A percentile compares a stretch with the other conserved stretches of the same genome.
phyloP scores from a whole-genome alignment of 2,113 vertebrate genomes.

The Xenus cinereus region DNA sequence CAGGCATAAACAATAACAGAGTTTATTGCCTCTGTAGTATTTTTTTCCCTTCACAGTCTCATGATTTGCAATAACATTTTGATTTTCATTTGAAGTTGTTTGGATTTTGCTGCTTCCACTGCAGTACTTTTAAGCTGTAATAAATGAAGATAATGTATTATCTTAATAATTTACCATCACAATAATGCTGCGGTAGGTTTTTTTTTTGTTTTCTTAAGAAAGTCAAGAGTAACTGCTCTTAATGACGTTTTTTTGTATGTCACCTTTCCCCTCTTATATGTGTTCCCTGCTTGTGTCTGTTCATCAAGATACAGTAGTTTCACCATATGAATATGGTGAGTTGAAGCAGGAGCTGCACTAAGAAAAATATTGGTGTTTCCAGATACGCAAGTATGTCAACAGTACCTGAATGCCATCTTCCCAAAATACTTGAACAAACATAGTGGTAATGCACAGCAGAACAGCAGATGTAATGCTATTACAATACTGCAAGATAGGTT shows the following conservation, averaged over 20 bases:
- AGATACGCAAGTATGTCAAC: background rate
- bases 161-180: background rate
- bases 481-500: background rate
- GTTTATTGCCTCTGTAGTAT: constrained; percentile 44
- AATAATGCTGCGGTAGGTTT: background rate
- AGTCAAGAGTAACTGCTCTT: background rate
- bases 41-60: constrained; percentile 53
- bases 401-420: background rate
- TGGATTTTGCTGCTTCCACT: constrained; percentile 25
- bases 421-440: background rate
- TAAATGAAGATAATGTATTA: background rate
- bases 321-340: accelerated
- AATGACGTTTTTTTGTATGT: background rate
- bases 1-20: constrained; percentile 49
- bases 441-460: background rate
- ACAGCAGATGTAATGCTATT: background rate
- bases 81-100: constrained; percentile 43
- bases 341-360: background rate
- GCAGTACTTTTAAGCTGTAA: background rate
- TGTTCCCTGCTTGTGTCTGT: background rate
- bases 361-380: background rate
- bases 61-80: constrained; percentile 47
- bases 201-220: background rate
- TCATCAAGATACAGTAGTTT: background rate
- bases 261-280: background rate